Percentiles rank a stretch among this genome's conserved stretches.
phyloP scores from a whole-genome alignment of 2,888 invertebrate species.

The Conomelus anceps region DNA sequence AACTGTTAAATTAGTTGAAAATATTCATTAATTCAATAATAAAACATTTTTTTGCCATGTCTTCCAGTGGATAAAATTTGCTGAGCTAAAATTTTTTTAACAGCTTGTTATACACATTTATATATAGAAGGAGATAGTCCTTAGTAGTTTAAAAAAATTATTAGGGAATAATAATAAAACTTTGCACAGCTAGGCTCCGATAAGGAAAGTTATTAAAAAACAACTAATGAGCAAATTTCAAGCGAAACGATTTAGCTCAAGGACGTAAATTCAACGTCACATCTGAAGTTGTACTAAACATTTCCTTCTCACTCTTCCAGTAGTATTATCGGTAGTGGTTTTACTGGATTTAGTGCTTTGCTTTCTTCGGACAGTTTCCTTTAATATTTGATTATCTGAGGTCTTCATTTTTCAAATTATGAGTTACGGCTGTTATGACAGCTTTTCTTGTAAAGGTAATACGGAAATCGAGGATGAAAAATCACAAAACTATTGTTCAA shows the following conservation, averaged over 20 bases:
- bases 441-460: too few relatives aligned
- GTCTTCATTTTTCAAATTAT: too few relatives aligned
- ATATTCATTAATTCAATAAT: too few relatives aligned
- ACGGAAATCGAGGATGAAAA: too few relatives aligned
- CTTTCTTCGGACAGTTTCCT: not conserved
- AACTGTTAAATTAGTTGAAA: too few relatives aligned
- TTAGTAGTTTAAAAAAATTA: not conserved
- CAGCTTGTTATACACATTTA: not conserved
- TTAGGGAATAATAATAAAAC: not conserved
- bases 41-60: too few relatives aligned
- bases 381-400: not conserved
- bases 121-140: not conserved
- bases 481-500: too few relatives aligned
- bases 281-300: not conserved
- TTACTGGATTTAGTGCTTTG: not conserved
- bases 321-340: not conserved
- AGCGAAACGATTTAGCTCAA: not conserved
- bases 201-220: not conserved
- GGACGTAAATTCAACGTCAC: not conserved
- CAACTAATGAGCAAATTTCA: not conserved
- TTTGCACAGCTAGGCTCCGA: not conserved
- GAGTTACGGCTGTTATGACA: too few relatives aligned
- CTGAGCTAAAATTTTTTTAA: too few relatives aligned
- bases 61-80: too few relatives aligned
- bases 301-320: not conserved